Conservation (phyloP, 2,888 invertebrate species). For the Gryllus longicercus region DNA sequence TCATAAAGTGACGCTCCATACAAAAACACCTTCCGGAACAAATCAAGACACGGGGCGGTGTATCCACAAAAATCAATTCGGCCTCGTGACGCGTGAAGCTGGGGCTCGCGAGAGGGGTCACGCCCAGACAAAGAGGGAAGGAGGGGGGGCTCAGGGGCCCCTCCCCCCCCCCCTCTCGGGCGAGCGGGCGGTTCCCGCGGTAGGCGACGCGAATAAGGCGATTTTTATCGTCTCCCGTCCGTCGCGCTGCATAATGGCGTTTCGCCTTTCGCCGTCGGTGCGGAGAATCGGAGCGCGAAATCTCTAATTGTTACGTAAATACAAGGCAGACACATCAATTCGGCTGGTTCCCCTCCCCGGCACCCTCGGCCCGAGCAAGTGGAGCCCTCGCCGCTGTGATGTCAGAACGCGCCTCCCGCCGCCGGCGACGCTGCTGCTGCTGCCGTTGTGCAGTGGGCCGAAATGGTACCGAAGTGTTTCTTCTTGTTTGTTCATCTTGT, state of each 20-base stretch:
- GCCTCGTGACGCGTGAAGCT: background rate
- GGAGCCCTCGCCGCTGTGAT: too few relatives aligned
- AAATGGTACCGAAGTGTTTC: too few relatives aligned
- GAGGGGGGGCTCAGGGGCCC: background rate
- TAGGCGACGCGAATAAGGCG: background rate
- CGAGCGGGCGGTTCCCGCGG: background rate
- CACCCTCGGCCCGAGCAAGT: too few relatives aligned
- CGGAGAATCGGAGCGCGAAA: conserved; percentile 29
- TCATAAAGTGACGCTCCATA: background rate
- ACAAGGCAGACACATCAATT: conserved; percentile 26
- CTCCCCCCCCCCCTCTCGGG: background rate
- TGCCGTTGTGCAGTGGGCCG: too few relatives aligned
- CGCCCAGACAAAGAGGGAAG: background rate
- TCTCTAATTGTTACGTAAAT: conserved; percentile 34
- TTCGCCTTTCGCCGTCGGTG: background rate
- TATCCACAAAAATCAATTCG: conserved; percentile 6
- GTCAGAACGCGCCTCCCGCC: too few relatives aligned
- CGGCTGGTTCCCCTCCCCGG: too few relatives aligned
- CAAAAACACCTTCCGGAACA: conserved; percentile 4
- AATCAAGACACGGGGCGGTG: background rate
- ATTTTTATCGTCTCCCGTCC: background rate
- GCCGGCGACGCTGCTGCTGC: too few relatives aligned
- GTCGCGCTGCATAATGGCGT: background rate
- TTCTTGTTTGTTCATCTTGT: too few relatives aligned
- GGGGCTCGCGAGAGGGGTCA: background rate